phyloP scores from a whole-genome alignment of 2,888 invertebrate genomes.

The Rhagonycha fulva region DNA sequence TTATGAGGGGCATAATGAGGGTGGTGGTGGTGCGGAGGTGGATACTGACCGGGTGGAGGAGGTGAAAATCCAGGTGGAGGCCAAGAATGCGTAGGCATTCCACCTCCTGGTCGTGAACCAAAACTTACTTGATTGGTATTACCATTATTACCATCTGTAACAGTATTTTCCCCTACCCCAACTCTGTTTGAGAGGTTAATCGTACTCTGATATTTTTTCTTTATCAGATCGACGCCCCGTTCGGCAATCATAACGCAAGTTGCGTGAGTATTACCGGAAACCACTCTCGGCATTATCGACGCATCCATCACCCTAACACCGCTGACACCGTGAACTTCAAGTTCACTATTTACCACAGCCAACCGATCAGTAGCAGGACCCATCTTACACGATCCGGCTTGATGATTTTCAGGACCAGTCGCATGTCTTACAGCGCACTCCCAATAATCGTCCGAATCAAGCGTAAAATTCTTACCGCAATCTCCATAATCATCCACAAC shows the following conservation, averaged over 20 bases:
- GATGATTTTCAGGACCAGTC: constrained; percentile 83
- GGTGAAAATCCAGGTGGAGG: not conserved
- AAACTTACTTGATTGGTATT: not conserved
- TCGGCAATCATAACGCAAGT: constrained; percentile 54
- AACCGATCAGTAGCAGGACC: constrained; percentile 70
- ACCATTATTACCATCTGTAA: not conserved
- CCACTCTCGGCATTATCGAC: constrained; percentile 51
- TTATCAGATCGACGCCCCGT: constrained; percentile 50
- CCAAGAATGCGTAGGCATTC: not conserved
- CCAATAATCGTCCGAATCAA: constrained; percentile 73
- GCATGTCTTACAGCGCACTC: constrained; percentile 70
- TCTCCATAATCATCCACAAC: constrained; percentile 57
- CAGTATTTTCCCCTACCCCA: not conserved
- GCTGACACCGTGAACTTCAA: constrained; percentile 66
- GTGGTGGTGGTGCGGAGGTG: not conserved
- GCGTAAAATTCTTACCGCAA: constrained; percentile 54
- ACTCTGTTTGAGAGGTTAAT: constrained; percentile 19
- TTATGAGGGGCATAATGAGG: not conserved
- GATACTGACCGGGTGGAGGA: not conserved
- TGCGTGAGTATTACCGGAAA: constrained; percentile 53
- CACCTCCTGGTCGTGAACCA: not conserved
- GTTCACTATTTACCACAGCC: constrained; percentile 74
- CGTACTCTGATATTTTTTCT: constrained; percentile 43
- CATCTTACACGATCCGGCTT: constrained; percentile 84
- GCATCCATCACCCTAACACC: constrained; percentile 60